Conservation (phyloP, 2,113 vertebrate genomes). For the Pionites leucogaster region DNA sequence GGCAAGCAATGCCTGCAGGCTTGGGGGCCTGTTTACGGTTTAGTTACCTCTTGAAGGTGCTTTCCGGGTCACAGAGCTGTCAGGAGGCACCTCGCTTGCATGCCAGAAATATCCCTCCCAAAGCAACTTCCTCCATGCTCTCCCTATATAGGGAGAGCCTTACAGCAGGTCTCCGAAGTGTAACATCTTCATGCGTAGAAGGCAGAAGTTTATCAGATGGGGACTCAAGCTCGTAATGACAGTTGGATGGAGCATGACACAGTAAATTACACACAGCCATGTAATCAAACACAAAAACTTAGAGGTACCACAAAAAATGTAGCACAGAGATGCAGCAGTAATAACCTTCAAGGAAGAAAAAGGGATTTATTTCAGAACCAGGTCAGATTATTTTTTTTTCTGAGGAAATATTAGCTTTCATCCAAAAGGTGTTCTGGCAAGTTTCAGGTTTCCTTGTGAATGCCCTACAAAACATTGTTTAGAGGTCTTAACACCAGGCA, state of each 20-base stretch:
- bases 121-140: neutral
- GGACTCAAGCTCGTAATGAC: neutral
- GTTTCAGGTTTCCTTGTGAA: neutral
- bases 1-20: neutral
- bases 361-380: neutral
- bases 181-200: accelerated
- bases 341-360: neutral
- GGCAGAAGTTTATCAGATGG: neutral
- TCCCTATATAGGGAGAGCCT: accelerated
- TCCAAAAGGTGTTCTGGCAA: neutral
- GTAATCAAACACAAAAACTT: neutral
- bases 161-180: neutral
- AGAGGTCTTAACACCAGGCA: neutral
- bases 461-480: neutral
- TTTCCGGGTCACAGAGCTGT: neutral
- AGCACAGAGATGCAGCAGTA: neutral
- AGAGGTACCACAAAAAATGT: neutral
- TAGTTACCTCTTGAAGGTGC: neutral
- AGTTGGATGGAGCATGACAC: neutral
- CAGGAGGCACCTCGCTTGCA: neutral
- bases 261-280: neutral
- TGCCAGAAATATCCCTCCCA: neutral
- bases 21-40: neutral
- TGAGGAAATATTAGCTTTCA: neutral
- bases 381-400: neutral